phyloP scores from a whole-genome alignment of 2,888 invertebrate genomes.

The Cephus pygmeus region DNA sequence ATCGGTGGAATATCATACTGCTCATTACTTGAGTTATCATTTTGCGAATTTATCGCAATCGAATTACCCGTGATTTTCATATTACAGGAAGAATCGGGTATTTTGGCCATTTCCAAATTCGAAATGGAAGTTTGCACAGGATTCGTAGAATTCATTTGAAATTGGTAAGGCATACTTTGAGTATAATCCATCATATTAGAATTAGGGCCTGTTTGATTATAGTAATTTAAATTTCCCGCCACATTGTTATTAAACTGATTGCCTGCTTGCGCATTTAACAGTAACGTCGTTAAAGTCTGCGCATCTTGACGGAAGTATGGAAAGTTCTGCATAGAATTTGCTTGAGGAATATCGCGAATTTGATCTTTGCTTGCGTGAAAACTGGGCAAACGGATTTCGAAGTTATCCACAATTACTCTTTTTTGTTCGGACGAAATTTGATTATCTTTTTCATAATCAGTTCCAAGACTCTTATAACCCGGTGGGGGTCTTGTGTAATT shows the following conservation, averaged over 20 bases:
- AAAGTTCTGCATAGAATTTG: background rate
- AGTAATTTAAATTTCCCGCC: background rate
- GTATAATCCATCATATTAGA: background rate
- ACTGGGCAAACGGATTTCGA: background rate
- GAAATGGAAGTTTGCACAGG: background rate
- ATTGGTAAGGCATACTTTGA: background rate
- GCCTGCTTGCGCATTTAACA: too few relatives aligned
- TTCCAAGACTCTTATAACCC: background rate
- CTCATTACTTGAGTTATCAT: background rate
- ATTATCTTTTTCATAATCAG: background rate
- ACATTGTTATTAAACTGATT: background rate
- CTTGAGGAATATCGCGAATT: background rate
- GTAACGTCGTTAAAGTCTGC: background rate
- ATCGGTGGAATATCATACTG: slow-evolving; percentile 27
- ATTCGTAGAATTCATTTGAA: background rate
- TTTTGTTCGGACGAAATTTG: background rate
- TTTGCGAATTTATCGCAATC: background rate
- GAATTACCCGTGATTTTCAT: background rate
- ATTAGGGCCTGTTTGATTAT: background rate
- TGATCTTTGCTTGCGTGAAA: background rate
- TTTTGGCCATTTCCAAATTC: background rate
- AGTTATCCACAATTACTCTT: background rate
- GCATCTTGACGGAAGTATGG: background rate
- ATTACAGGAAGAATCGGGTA: background rate
- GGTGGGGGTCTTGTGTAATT: background rate